Evolutionary conservation across 1,140 invertebrate species (phyloP).

Genomic region (Halictus rubicundus): DNA sequence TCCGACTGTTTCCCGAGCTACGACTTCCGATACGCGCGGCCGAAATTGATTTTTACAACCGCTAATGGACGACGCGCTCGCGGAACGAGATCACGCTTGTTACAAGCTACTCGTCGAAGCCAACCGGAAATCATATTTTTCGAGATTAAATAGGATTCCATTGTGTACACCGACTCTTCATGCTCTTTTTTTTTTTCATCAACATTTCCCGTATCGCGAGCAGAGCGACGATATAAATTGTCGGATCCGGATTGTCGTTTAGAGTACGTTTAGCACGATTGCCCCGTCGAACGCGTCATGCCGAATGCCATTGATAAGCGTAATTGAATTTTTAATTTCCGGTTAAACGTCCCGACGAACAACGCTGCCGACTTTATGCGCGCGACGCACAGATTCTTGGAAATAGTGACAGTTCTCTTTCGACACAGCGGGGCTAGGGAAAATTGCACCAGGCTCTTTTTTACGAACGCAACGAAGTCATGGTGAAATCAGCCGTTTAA

Average conservation of each 20-base stretch:
- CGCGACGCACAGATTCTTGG: neutral
- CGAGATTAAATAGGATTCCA: neutral
- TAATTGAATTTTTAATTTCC: slow-evolving; percentile 5
- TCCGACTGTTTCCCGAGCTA: no score
- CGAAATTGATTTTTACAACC: slow-evolving; percentile 5
- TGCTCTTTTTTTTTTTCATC: neutral
- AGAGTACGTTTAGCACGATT: neutral
- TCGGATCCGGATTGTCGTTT: neutral
- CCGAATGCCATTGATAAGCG: neutral
- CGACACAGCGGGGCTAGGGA: no score
- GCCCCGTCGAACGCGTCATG: neutral
- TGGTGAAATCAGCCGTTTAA: no score
- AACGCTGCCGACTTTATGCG: neutral
- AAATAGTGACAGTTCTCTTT: no score
- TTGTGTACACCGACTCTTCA: neutral
- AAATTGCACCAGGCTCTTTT: no score
- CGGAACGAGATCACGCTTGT: neutral
- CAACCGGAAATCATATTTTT: neutral
- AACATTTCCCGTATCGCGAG: neutral
- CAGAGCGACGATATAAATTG: neutral
- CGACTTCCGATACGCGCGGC: no score
- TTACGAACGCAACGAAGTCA: no score
- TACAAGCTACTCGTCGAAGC: neutral
- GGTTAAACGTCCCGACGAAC: neutral
- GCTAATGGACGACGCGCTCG: neutral